Conservation (phyloP, 2,888 invertebrate genomes). For the Hirtodrosophila cameraria region DNA sequence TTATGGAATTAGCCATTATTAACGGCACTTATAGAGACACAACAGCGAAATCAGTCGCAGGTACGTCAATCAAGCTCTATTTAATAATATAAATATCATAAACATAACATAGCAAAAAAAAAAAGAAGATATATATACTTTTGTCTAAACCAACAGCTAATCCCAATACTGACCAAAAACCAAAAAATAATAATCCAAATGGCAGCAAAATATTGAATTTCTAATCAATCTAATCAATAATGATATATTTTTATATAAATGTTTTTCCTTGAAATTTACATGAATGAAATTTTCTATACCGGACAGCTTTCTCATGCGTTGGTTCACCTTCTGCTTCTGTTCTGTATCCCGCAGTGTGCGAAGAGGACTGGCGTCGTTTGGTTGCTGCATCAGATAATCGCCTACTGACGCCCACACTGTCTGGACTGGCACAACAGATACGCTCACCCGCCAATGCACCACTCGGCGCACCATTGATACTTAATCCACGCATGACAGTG, state of each 20-base stretch:
- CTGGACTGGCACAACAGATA: constrained; percentile 88
- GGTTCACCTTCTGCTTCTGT: constrained; percentile 74
- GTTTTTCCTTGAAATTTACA: constrained; percentile 61
- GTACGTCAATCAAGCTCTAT: constrained; percentile 84
- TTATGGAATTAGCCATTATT: constrained; percentile 99
- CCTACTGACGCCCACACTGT: constrained; percentile 86
- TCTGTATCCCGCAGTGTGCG: constrained; percentile 87
- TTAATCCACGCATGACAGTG: constrained; percentile 94
- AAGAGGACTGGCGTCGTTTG: constrained; percentile 94
- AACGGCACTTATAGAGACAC: constrained; percentile 99
- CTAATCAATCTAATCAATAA: constrained; percentile 54
- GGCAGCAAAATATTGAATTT: constrained; percentile 12
- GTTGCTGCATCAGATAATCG: constrained; percentile 92
- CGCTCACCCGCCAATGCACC: constrained; percentile 90
- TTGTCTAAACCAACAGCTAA: constrained; percentile 56
- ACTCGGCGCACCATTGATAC: constrained; percentile 94
- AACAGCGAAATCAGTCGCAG: constrained; percentile 93
- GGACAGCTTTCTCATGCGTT: constrained; percentile 76
- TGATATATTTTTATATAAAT: constrained; percentile 31
- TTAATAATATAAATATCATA: constrained; percentile 15
- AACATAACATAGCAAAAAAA: constrained; percentile 12
- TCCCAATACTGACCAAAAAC: constrained; percentile 43
- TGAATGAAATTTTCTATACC: constrained; percentile 60
- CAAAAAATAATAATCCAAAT: constrained; percentile 5
- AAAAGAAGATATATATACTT: constrained; percentile 8